Evolutionary conservation across 2,797 vertebrate genomes (phyloP), one percentile per base, ranked within the genome.

Genomic region (Sebastes minor): DNA sequence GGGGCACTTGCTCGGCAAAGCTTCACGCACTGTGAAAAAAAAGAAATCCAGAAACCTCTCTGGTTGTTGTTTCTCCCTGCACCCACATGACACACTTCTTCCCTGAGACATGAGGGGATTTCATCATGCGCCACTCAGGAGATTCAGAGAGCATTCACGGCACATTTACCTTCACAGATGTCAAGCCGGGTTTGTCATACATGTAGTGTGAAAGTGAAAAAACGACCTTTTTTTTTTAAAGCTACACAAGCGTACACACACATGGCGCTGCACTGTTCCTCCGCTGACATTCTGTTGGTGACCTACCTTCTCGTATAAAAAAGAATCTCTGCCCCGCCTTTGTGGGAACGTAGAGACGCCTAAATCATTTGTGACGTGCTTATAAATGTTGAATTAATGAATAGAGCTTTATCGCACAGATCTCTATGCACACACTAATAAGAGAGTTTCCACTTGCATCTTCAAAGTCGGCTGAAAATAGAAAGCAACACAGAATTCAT

Each of bases 381-480:
- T 61, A 23, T 73, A 70, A 79, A 89, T 77, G 71, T 42, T 64
- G 30, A 49, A 78, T 69, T 70, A 61, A 69, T 25, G 12, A 35
- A 61, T 20, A 57, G 12, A 55, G 7, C 49, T 53, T 20, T 6
- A 38, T 20, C 32, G 38, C 56, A 56, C 23, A 6, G n/a, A 78
- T 69, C 53, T 62, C 20, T 33, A 8, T 52, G 35, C 46, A 22
- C 56, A 67, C 61, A 23, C 30, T 33, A 46, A 67, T 71, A 42
- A 38, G 27, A 14, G 67, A 30, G 22, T n/a, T 74, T 49, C 28
- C 42, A 61, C 35, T 33, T n/a, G 22, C 25, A 53, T 73, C 75
- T 81, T 83, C 76, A 88, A 90, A 88, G 65, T 49, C 20, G 10
- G 33, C 71, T 75, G 65, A 68, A 67, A 80, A 84, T 85, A 84